These are phyloP conservation scores for Loriculus beryllinus DNA, from an alignment of 2,797 vertebrate species.

Conservation along the genomic window DNA sequence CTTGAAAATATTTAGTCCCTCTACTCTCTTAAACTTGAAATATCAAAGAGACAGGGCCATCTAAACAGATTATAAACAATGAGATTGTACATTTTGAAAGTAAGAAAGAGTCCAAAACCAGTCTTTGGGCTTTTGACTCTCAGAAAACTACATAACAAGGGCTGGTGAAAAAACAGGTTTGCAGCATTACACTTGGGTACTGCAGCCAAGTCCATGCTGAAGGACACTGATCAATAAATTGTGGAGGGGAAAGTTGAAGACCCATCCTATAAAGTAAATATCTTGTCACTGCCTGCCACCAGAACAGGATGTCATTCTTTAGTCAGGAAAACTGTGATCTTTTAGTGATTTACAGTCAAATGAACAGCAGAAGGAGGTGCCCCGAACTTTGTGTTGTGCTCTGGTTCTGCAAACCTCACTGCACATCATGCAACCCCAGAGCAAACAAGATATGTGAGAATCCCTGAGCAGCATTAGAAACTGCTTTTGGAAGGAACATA, in stretches of 20 bases:
- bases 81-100: background rate
- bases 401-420: background rate
- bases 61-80: background rate
- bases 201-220: background rate
- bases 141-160: background rate
- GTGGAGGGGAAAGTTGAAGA: background rate
- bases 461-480: background rate
- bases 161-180: background rate
- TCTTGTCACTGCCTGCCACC: background rate
- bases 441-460: conserved; percentile 40
- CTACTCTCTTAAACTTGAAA: background rate
- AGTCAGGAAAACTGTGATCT: background rate
- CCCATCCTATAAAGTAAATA: background rate
- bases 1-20: background rate
- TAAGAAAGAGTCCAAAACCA: background rate
- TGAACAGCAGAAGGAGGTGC: background rate
- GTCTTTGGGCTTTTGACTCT: background rate
- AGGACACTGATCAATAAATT: background rate
- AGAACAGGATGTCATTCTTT: background rate
- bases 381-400: background rate
- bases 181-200: background rate
- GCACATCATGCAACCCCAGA: background rate
- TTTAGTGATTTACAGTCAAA: background rate
- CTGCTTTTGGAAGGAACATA: background rate
- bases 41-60: background rate